These are phyloP conservation scores for Scelioninae gen. 1 DNA, from an alignment of 2,888 invertebrate species.

Conservation along the genomic window DNA sequence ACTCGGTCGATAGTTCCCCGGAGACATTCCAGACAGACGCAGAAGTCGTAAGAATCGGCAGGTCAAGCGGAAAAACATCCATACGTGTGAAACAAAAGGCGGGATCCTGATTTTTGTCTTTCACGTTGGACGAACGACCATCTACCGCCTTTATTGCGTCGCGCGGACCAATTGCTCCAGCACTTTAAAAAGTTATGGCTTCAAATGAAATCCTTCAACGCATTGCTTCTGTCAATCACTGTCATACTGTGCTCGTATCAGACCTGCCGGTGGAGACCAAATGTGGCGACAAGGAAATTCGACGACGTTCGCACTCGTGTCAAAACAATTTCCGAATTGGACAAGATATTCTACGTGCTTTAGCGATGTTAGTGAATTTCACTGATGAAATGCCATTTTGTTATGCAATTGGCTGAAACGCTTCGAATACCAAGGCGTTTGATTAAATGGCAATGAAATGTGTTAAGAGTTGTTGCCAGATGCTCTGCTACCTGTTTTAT, in stretches of 20 bases:
- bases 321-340: constrained; percentile 24
- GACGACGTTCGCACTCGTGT: constrained; percentile 6
- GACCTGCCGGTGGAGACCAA: not conserved
- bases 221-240: constrained; percentile 43
- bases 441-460: too few species aligned
- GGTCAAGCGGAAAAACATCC: constrained; percentile 48
- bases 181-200: constrained; percentile 66
- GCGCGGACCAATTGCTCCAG: constrained; percentile 66
- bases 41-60: constrained; percentile 44
- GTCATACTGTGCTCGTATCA: constrained; percentile 3
- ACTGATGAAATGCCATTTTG: constrained; percentile 37
- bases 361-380: constrained; percentile 1
- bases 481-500: too few species aligned
- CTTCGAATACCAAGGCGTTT: constrained; percentile 3
- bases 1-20: constrained; percentile 57
- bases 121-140: constrained; percentile 23
- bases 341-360: constrained; percentile 26
- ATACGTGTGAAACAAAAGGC: constrained; percentile 46
- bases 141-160: constrained; percentile 57
- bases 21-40: constrained; percentile 54
- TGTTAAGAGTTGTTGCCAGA: too few species aligned
- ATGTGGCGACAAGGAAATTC: constrained; percentile 26
- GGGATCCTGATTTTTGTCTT: constrained; percentile 31
- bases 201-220: constrained; percentile 58
- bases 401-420: constrained; percentile 21